These are phyloP conservation scores for Lophochroa leadbeateri DNA, from an alignment of 2,113 vertebrate species.

Conservation along the genomic window DNA sequence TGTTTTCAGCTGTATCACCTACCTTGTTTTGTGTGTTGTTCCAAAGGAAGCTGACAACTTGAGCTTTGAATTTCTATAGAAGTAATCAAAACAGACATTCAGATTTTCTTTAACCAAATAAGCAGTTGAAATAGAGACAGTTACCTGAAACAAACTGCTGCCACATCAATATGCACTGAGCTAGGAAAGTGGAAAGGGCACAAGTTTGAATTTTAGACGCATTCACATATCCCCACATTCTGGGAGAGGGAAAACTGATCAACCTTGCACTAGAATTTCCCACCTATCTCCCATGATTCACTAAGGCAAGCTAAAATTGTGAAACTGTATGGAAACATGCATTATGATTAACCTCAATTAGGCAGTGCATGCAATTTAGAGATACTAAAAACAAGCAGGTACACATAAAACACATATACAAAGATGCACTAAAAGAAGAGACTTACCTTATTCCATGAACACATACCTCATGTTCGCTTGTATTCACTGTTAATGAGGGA, in stretches of 20 bases:
- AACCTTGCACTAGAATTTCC: neutral
- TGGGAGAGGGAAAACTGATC: neutral
- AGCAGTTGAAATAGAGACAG: neutral
- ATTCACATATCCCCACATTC: neutral
- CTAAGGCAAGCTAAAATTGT: neutral
- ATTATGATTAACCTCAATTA: neutral
- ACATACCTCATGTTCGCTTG: conserved; percentile 90
- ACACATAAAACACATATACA: neutral
- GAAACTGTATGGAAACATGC: neutral
- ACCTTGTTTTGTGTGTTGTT: conserved; percentile 85
- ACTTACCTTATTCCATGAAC: neutral
- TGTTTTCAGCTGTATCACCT: neutral
- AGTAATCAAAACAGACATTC: neutral
- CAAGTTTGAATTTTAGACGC: neutral
- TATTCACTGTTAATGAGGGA: conserved; percentile 85
- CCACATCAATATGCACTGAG: neutral
- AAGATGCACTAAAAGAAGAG: neutral
- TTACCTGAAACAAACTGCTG: neutral
- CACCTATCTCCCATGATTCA: neutral
- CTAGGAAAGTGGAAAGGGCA: neutral
- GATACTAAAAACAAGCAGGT: neutral
- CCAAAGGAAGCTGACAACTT: conserved; percentile 90
- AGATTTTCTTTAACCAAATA: neutral
- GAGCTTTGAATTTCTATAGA: conserved; percentile 86
- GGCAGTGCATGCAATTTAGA: neutral